Percentiles rank a stretch among this genome's conserved stretches.
phyloP scores from a whole-genome alignment of 2,113 vertebrate species.

The Microcebus murinus region DNA sequence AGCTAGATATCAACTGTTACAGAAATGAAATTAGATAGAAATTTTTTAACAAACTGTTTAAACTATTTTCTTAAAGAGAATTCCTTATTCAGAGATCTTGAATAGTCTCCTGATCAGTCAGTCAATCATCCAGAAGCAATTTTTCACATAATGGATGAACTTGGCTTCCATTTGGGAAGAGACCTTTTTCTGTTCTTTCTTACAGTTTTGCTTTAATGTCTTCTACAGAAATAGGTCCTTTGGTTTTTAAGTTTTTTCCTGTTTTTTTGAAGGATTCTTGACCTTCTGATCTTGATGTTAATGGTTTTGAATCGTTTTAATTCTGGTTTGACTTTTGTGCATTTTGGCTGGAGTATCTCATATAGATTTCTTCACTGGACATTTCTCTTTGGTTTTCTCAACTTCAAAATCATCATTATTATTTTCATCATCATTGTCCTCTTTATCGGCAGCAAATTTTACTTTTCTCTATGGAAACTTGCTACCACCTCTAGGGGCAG shows the following conservation, averaged over 20 bases:
- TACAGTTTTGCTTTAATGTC: neutral
- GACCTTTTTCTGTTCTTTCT: neutral
- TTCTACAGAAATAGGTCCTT: neutral
- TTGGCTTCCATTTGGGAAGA: neutral
- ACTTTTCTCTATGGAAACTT: neutral
- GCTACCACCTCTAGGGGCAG: neutral
- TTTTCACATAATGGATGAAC: neutral
- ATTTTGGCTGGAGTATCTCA: neutral
- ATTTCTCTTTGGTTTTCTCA: neutral
- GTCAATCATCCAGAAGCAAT: neutral
- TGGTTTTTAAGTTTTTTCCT: neutral
- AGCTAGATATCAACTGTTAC: neutral
- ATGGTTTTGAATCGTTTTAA: neutral
- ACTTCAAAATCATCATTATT: neutral
- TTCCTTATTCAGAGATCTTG: neutral
- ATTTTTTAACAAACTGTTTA: neutral
- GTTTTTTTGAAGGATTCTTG: neutral
- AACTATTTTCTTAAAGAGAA: neutral
- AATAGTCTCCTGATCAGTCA: neutral
- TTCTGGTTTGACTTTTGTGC: neutral
- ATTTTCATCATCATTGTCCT: neutral
- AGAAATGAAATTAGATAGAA: neutral
- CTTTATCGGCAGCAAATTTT: neutral
- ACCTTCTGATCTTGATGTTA: neutral
- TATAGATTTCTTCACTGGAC: neutral